Conservation (phyloP, 2,797 vertebrate species). For the Emys orbicularis region DNA sequence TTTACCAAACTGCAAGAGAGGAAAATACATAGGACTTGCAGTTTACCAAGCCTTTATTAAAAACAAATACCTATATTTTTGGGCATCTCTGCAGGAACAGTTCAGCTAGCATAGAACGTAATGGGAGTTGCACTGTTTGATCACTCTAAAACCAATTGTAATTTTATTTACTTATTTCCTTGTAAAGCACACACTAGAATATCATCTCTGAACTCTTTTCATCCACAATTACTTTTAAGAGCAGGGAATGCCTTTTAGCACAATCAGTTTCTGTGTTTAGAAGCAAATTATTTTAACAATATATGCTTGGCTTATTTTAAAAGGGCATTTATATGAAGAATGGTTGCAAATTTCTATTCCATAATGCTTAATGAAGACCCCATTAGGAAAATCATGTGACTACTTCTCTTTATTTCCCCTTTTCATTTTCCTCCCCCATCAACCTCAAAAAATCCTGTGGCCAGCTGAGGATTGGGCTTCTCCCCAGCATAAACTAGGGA, state of each 20-base stretch:
- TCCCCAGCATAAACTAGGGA: not conserved
- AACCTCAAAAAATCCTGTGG: not conserved
- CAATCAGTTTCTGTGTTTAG: not conserved
- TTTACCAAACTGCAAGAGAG: conserved; percentile 12
- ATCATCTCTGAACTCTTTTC: conserved; percentile 25
- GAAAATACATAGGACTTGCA: not conserved
- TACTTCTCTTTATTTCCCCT: not conserved
- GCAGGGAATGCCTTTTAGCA: not conserved
- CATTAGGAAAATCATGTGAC: not conserved
- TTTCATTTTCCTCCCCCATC: not conserved
- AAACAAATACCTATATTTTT: not conserved
- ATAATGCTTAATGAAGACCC: not conserved
- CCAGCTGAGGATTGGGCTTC: accelerated
- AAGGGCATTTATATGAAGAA: not conserved
- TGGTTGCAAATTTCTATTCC: not conserved
- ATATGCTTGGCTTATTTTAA: not conserved
- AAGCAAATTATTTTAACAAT: conserved; percentile 4
- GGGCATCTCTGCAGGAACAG: not conserved
- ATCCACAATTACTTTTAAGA: conserved; percentile 42
- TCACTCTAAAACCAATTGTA: conserved; percentile 29
- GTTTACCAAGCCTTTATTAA: not conserved
- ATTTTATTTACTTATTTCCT: conserved; percentile 46
- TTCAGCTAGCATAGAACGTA: not conserved
- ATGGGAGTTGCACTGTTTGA: conserved; percentile 19
- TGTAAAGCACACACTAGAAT: not conserved